Percentiles rank a stretch among this genome's conserved stretches.
Evolutionary conservation across 1,140 invertebrate species (phyloP).

Genomic region (Hestina assimilis): DNA sequence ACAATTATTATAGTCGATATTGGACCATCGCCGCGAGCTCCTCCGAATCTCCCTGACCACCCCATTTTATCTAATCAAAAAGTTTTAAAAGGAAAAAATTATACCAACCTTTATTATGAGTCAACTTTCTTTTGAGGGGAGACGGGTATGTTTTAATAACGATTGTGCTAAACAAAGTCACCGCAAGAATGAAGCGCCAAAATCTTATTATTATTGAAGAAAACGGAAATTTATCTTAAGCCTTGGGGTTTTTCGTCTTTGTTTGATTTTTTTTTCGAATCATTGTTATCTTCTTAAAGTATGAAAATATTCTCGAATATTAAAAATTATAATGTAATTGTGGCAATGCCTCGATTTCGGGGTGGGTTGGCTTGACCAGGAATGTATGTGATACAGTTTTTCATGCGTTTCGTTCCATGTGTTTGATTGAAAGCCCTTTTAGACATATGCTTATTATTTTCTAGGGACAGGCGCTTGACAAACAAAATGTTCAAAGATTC

Average conservation of each 20-base stretch:
- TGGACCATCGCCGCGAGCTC: conserved; percentile 61
- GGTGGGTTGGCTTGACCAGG: no score
- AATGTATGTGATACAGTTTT: no score
- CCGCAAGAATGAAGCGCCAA: conserved; percentile 37
- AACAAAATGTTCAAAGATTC: no score
- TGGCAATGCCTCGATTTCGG: no score
- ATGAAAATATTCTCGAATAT: not conserved
- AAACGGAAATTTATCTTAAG: conserved; percentile 20
- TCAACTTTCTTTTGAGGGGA: conserved; percentile 75
- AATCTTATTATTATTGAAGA: conserved; percentile 32
- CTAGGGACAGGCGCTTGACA: no score
- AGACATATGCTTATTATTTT: no score
- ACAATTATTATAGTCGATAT: conserved; percentile 76
- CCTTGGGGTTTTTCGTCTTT: conserved; percentile 4
- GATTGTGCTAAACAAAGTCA: conserved; percentile 62
- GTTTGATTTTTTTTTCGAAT: not conserved
- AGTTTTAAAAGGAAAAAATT: conserved; percentile 79
- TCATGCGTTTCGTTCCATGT: no score
- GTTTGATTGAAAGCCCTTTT: no score
- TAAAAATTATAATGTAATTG: not conserved
- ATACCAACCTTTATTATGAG: conserved; percentile 79
- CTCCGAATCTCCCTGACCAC: conserved; percentile 46
- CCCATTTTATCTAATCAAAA: conserved; percentile 80
- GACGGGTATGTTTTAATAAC: conserved; percentile 76
- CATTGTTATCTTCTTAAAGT: not conserved